Base-by-base conservation (phyloP, 2,113 vertebrate genomes). In the Colius striatus region DNA sequence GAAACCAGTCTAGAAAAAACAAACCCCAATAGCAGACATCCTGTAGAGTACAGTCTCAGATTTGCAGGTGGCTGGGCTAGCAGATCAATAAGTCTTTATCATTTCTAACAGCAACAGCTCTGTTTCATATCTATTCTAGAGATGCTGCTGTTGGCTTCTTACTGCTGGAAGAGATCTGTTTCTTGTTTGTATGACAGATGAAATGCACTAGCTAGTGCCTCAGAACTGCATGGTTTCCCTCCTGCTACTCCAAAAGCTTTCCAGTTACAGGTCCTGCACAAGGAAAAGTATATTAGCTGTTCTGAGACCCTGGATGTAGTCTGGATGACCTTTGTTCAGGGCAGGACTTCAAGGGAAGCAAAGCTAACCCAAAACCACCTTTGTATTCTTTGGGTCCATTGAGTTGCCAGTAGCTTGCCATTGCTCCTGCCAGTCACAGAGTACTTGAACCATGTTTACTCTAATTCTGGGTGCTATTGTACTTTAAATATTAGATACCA, bases 41-140 rank as follows among this genome's bases (percentile, higher is more conserved):
- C 65, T 81, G 72, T 57, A 71, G 71, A 79, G 77, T 65, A 43
- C 5, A 77, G 65, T 72, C 63, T 84, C 89, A 88, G 83, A 77
- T 84, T 71, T 76, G 13, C 48, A 89, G 48, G 45, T 80, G 51
- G 48, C 55, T 88, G 38, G 50, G 30, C 38, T 88, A 77, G 75
- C 57, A 88, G 65, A 93, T 95, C 93, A 93, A 74, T 94, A 84
- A 66, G 48, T 61, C 82, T 90, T 90, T 92, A 87, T 76, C 9
- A 78, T 95, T 94, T 86, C 65, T 86, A 77, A 65, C 53, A 81
- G 68, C 57, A 74, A 48, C 61, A 47, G 27, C 62, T 92, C 88
- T 72, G 51, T 77, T 92, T 67, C 27, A 22, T 72, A 9, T 53
- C 61, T 68, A 12, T 90, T 77, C 90, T 84, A 74, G 85, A 88